Base-by-base conservation (phyloP, 2,113 vertebrate genomes). In the Microtus montanus region DNA sequence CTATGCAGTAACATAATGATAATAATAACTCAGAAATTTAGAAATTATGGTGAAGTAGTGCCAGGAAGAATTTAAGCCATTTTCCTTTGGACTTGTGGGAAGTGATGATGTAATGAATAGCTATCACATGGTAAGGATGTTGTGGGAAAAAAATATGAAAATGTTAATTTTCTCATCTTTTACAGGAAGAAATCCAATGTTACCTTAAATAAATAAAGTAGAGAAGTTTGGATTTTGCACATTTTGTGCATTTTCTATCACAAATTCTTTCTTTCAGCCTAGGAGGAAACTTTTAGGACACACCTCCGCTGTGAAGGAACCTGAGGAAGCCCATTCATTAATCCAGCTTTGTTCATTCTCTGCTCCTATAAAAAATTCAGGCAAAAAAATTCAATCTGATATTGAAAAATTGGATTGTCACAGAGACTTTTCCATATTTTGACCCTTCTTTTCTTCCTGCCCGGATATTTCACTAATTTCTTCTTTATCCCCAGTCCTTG, bases 141-240 rank as follows among this genome's bases (percentile, higher is more conserved):
- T n/a, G 10, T 89, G 33, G 78, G 73, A 0, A 49, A 92, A 20
- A 85, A 85, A 91, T n/a, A n/a, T n/a, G 14, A 89, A 68, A 92
- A 77, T 75, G 33, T 15, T 93, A 49, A 58, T 94, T 61, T 87
- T 64, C 33, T 82, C 33, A 28, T 44, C 52, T 79, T 92, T 71
- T 89, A 47, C 28, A 91, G 22, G 68, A 86, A 91, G 54, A n/a
- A 14, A 82, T 85, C 54, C 58, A 49, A 6, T 47, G 17, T 82
- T 91, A 54, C 61, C 11, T 86, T 87, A 89, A 93, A 85, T 86
- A 71, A 80, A 86, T 14, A 17, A 86, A 85, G 8, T 41, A 22
- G 63, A 93, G 38, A 92, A 86, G n/a, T 28, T 80, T 66, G 38
- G 5, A 41, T 91, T 96, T 63, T 74, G 74, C 10, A 61, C 58